These are phyloP conservation scores for Hippoglossus stenolepis DNA, from an alignment of 2,113 vertebrate species.

Conservation along the genomic window DNA sequence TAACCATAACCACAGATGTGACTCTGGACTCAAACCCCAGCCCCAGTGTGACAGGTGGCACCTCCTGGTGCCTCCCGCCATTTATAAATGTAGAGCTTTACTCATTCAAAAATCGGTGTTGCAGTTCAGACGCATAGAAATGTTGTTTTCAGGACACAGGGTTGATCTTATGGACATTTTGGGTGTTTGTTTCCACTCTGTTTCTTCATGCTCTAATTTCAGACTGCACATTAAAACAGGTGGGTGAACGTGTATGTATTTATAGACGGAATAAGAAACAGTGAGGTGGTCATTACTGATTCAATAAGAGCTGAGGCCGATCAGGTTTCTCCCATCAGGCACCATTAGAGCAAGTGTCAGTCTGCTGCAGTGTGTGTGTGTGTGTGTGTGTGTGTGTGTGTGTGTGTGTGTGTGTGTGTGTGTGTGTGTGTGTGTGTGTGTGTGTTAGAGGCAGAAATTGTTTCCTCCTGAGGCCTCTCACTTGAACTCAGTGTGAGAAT, in stretches of 20 bases:
- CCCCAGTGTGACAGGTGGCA: background rate
- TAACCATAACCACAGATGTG: background rate
- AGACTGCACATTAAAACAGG: constrained; percentile 6
- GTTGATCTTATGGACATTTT: background rate
- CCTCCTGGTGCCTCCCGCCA: background rate
- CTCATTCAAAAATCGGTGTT: background rate
- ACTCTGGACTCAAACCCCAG: background rate
- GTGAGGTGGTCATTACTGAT: constrained; percentile 27
- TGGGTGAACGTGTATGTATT: background rate
- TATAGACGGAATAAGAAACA: constrained; percentile 20
- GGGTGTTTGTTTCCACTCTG: background rate
- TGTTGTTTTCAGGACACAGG: background rate
- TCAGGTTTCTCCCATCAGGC: constrained; percentile 62
- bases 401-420: constrained; percentile 44
- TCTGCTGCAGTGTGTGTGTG: constrained; percentile 36
- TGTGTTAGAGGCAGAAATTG: constrained; percentile 59
- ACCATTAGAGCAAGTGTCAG: constrained; percentile 48
- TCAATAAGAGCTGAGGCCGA: constrained; percentile 27
- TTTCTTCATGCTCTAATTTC: background rate
- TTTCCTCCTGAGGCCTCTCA: constrained; percentile 75
- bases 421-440: constrained; percentile 36
- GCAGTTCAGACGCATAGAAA: background rate
- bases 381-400: constrained; percentile 31
- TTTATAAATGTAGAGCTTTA: background rate
- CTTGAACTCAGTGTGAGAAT: constrained; percentile 76